Evolutionary conservation across 2,888 invertebrate species (phyloP), one percentile per base, ranked within the genome.

Genomic region (Andrena bucephala): DNA sequence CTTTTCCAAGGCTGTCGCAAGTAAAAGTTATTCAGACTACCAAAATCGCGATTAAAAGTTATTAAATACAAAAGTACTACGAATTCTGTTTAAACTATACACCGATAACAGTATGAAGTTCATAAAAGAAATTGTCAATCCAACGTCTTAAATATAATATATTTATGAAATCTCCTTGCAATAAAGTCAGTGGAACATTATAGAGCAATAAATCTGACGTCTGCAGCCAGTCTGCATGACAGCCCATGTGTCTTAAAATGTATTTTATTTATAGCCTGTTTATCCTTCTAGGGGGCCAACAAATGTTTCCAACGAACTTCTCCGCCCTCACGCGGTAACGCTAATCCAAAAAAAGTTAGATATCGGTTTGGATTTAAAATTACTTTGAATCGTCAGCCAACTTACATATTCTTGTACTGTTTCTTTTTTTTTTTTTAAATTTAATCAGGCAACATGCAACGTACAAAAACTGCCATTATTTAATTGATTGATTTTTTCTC

Each of bases 151-250:
- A 42, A 42, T 42, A 36, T 36, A 36, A 36, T 36, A 42, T 16
- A 42, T 42, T 42, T 42, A 42, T 42, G 42, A 42, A 16, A 42
- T 42, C 42, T 42, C 42, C 16, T 52, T 20, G 20, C 52, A 52
- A 52, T 20, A 52, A 20, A n/a, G 20, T 0, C 20, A 20, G 20
- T 52, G 52, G 20, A 52, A 20, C 52, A 52, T n/a, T 24, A 4
- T 10, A 27, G 20, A 8, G 20, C 7, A 3, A 62, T 16, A 5
- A 13, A 66, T 79, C 29, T 48, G 62, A 73, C 29, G 57, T 7
- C 27, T 42, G 73, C 81, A 81, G 66, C 62, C 73, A 81, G 73
- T 5, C 31, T 5, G 27, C 57, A 81, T 68, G 81, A 31, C 57
- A 59, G 27, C 62, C 20, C 33, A 59, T 73, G 81, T 81, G 73